phyloP scores from a whole-genome alignment of 2,888 invertebrate species.

The Tupiocoris notatus region DNA sequence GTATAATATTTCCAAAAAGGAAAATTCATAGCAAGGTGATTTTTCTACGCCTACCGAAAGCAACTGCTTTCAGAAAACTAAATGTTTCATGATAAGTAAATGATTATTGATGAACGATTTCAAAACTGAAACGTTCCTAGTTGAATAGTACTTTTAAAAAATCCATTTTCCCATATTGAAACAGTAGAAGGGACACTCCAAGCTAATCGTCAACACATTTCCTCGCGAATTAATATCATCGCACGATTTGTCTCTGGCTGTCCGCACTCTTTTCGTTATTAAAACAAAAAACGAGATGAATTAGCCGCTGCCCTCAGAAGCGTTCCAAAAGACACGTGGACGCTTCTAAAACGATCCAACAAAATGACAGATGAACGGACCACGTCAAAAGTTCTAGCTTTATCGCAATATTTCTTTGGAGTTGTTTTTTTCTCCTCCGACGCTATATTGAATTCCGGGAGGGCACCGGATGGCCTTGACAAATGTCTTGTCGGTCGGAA shows the following conservation, averaged over 20 bases:
- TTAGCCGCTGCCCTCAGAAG: not conserved
- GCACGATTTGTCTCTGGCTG: not conserved
- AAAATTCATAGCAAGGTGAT: too few relatives aligned
- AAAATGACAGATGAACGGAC: not conserved
- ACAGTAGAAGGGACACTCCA: too few relatives aligned
- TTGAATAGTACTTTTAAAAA: too few relatives aligned
- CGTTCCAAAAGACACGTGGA: not conserved
- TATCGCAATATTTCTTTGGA: not conserved
- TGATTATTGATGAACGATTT: too few relatives aligned
- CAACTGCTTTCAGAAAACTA: too few relatives aligned
- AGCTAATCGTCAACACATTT: too few relatives aligned
- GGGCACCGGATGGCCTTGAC: slow-evolving; percentile 36
- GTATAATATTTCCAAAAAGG: too few relatives aligned
- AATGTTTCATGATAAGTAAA: too few relatives aligned
- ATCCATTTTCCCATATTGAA: too few relatives aligned
- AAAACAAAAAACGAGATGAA: not conserved
- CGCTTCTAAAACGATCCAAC: not conserved
- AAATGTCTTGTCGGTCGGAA: slow-evolving; percentile 29
- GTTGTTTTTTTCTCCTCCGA: not conserved
- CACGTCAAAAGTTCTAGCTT: not conserved
- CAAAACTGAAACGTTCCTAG: too few relatives aligned
- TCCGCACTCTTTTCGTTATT: not conserved
- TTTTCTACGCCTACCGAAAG: too few relatives aligned
- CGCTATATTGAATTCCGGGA: slow-evolving; percentile 21
- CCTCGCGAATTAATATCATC: not conserved